A percentile compares a stretch with the other conserved stretches of the same genome.
phyloP scores from a whole-genome alignment of 2,113 vertebrate species.

The Cavia aperea region DNA sequence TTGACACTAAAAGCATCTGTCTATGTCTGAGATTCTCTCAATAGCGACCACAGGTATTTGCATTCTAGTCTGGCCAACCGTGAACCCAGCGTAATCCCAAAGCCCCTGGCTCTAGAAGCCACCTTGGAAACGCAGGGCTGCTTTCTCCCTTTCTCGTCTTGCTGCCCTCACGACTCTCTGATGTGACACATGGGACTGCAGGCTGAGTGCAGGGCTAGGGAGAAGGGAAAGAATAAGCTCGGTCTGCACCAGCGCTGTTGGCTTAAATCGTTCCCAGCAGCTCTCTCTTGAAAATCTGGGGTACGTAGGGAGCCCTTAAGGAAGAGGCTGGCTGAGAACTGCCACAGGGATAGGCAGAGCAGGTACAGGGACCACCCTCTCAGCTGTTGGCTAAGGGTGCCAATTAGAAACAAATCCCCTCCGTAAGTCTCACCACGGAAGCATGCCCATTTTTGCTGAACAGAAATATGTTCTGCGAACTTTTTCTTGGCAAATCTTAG shows the following conservation, averaged over 20 bases:
- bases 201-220: background rate
- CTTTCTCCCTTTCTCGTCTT: background rate
- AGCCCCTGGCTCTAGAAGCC: background rate
- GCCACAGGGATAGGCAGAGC: conserved; percentile 27
- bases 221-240: conserved; percentile 9
- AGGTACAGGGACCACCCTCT: conserved; percentile 44
- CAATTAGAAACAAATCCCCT: background rate
- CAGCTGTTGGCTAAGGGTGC: conserved; percentile 28
- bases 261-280: background rate
- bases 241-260: background rate
- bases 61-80: background rate
- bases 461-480: background rate
- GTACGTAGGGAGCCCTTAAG: background rate
- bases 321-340: background rate
- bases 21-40: background rate
- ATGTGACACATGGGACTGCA: conserved; percentile 51
- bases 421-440: background rate
- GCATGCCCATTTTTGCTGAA: background rate
- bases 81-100: background rate
- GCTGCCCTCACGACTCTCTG: conserved; percentile 6
- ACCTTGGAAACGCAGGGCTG: background rate
- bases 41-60: background rate
- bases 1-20: too few relatives aligned
- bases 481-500: background rate
- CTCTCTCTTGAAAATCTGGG: background rate